These are phyloP conservation scores for Urosaurus nigricauda DNA, from an alignment of 2,797 vertebrate genomes.

Conservation along the genomic window DNA sequence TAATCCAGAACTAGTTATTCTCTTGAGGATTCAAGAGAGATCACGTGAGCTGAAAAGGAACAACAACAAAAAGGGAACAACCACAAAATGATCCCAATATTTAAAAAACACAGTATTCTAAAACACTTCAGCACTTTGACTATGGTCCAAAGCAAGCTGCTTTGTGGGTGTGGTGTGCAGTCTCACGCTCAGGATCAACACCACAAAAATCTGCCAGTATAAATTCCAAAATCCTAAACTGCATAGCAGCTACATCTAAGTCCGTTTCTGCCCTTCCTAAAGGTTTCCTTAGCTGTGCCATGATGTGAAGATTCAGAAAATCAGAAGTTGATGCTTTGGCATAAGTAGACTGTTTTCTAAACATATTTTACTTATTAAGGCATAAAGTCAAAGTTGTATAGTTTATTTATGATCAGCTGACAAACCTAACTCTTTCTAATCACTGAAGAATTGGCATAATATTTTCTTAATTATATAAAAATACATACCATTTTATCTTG, in stretches of 20 bases:
- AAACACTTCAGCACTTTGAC: too few species aligned
- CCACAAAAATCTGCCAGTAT: too few species aligned
- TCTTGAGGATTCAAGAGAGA: too few species aligned
- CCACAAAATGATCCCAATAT: too few species aligned
- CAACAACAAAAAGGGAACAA: too few species aligned
- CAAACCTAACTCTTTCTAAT: background rate
- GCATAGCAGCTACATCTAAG: background rate
- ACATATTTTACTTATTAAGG: background rate
- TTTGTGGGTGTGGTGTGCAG: too few species aligned
- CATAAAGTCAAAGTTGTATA: background rate
- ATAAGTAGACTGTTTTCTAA: background rate
- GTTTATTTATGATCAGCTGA: background rate
- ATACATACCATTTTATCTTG: constrained; percentile 61
- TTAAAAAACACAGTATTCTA: too few species aligned
- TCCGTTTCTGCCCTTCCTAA: background rate
- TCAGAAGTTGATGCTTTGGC: background rate
- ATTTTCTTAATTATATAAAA: background rate
- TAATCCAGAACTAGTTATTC: too few species aligned
- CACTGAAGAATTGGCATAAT: background rate
- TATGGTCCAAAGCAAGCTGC: too few species aligned
- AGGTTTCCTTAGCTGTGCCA: background rate
- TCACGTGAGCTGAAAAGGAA: too few species aligned
- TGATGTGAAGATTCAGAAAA: background rate
- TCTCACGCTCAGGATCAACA: too few species aligned
- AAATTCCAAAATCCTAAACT: background rate